These are phyloP conservation scores for Stigmatopora nigra DNA, from an alignment of 2,113 vertebrate species.

Conservation along the genomic window DNA sequence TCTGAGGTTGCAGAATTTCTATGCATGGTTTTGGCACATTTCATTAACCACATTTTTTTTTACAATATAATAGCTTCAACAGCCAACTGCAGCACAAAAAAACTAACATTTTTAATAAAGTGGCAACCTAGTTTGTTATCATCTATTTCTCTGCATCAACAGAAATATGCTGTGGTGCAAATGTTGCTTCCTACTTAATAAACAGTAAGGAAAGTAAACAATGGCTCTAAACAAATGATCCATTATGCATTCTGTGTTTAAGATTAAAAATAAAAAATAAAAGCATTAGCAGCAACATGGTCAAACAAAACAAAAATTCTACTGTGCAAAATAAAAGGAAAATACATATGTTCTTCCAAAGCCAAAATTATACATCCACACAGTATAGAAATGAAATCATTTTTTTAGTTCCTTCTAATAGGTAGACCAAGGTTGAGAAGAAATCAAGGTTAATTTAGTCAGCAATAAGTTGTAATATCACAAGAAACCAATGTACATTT, in stretches of 20 bases:
- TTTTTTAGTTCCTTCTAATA: too few relatives aligned
- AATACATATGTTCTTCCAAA: conserved; percentile 11
- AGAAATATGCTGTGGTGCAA: conserved; percentile 48
- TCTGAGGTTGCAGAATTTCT: conserved; percentile 10
- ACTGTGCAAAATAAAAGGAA: conserved; percentile 14
- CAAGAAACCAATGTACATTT: background rate
- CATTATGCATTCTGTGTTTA: background rate
- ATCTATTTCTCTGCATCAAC: conserved; percentile 9
- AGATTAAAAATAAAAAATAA: conserved; percentile 2
- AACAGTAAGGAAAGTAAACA: conserved; percentile 2
- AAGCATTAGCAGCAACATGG: conserved; percentile 36
- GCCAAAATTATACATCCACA: conserved; percentile 8
- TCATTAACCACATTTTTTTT: background rate
- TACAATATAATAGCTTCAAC: conserved; percentile 14
- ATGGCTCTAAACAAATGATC: conserved; percentile 1
- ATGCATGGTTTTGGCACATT: conserved; percentile 41
- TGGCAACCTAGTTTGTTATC: background rate
- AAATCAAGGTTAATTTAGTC: too few relatives aligned
- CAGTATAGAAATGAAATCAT: too few relatives aligned
- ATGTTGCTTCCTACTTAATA: conserved; percentile 21
- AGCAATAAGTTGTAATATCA: background rate
- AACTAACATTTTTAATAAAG: background rate
- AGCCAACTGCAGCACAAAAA: conserved; percentile 10
- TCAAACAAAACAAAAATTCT: conserved; percentile 6
- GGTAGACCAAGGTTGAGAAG: too few relatives aligned